phyloP scores from a whole-genome alignment of 2,797 vertebrate species.

The Nyctibius grandis region DNA sequence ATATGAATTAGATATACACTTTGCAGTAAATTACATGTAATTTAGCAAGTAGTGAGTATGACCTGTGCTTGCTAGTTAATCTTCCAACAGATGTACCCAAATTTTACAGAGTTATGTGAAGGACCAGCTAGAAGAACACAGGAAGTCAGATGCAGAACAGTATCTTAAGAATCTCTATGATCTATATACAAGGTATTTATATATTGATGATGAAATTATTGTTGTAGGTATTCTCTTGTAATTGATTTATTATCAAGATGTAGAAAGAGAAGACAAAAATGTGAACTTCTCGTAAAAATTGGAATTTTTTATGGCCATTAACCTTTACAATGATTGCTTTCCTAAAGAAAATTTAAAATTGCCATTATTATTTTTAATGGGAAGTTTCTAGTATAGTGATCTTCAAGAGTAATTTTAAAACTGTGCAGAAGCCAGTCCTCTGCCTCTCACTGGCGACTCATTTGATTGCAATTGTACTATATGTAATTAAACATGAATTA shows the following conservation, averaged over 20 bases:
- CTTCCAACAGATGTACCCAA: not conserved
- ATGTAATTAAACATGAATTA: constrained; percentile 21
- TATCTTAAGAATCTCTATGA: constrained; percentile 98
- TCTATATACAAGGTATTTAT: constrained; percentile 89
- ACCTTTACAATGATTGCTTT: not conserved
- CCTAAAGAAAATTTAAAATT: not conserved
- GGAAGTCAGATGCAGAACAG: constrained; percentile 91
- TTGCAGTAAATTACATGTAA: not conserved
- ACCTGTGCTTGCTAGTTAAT: not conserved
- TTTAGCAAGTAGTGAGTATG: not conserved
- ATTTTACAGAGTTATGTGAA: constrained; percentile 86
- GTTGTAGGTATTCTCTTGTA: not conserved
- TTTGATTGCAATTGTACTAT: not conserved
- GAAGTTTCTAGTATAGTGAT: not conserved
- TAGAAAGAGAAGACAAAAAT: not conserved
- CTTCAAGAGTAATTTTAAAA: not conserved
- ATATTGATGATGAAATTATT: not conserved
- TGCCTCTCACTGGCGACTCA: not conserved
- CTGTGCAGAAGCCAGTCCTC: not conserved
- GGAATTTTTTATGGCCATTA: not conserved
- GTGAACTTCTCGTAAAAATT: not conserved
- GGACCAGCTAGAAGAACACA: constrained; percentile 89
- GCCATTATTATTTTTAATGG: not conserved
- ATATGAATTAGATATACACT: not conserved
- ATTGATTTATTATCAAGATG: not conserved